Base-by-base conservation (phyloP, 2,888 invertebrate species). In the Notodromas monacha region DNA sequence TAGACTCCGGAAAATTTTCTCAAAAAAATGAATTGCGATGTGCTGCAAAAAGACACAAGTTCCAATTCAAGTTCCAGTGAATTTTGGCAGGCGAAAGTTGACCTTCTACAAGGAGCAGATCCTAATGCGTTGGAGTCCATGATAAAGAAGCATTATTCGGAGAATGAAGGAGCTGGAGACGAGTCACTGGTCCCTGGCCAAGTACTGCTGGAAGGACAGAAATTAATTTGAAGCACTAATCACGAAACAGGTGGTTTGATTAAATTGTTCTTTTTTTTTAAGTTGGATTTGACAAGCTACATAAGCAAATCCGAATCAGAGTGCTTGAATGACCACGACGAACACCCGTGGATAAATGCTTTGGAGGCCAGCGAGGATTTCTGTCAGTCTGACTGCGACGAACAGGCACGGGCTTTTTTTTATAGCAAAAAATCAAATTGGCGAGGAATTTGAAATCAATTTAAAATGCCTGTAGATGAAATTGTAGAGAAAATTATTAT, bases 251-350 rank as follows among this genome's bases (percentile, higher is more conserved):
- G n/a, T n/a, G n/a, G n/a, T n/a, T n/a, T n/a, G n/a, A n/a, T n/a
- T n/a, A n/a, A n/a, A n/a, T n/a, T n/a, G n/a, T n/a, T n/a, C n/a
- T 31, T 30, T 31, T 15, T 30, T 16, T 55, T 59, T 15, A 53
- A 86, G 76, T 73, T 84, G 68, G 84, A 92, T 49, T 53, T 96
- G 32, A 54, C 52, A 26, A 63, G 68, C 26, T 74, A 86, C 44
- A 70, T 92, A 36, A 61, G 63, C 37, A 81, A 79, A 53, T 61
- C 61, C 36, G 69, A 76, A 42, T 79, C 84, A 50, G 92, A 92
- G 52, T 89, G 86, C 49, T 54, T 96, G 36, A 96, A 96, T 49
- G 86, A 86, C 48, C 64, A 73, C 4, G 86, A 92, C 49, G 73
- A 81, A 34, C 84, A 89, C 50, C 68, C 72, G 6, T 55, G 89